A percentile compares a stretch with the other conserved stretches of the same genome.
These are phyloP conservation scores for Phodopus roborovskii DNA, from an alignment of 2,113 vertebrate genomes.

Conservation along the genomic window DNA sequence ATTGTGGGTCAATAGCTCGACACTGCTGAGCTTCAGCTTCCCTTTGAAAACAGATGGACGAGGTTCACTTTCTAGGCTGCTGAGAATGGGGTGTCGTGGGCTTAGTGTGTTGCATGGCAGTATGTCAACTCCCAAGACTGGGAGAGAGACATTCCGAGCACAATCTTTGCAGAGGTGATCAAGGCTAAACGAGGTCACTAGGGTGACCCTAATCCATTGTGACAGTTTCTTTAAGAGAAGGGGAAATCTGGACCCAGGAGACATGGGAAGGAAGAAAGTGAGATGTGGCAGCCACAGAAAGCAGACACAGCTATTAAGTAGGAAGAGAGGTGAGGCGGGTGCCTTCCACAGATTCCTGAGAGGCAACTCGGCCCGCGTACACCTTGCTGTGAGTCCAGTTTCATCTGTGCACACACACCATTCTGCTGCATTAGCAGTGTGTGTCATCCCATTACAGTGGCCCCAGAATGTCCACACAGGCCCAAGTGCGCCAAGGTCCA, in stretches of 20 bases:
- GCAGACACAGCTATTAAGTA: not conserved
- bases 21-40: not conserved
- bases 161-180: not conserved
- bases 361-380: not conserved
- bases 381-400: not conserved
- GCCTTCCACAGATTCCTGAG: too few relatives aligned
- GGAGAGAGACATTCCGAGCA: not conserved
- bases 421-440: not conserved
- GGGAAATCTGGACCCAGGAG: not conserved
- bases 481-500: not conserved
- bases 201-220: not conserved
- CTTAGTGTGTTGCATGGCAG: not conserved
- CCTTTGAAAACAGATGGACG: not conserved
- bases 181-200: not conserved
- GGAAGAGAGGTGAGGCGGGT: not conserved
- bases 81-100: not conserved
- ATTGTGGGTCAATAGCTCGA: not conserved
- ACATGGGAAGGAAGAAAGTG: not conserved
- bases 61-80: not conserved
- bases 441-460: not conserved
- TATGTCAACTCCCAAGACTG: not conserved
- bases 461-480: not conserved
- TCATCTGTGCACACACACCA: too few relatives aligned
- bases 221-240: not conserved
- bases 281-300: not conserved